phyloP scores from a whole-genome alignment of 2,888 invertebrate species.

The Hirtodrosophila trivittata region DNA sequence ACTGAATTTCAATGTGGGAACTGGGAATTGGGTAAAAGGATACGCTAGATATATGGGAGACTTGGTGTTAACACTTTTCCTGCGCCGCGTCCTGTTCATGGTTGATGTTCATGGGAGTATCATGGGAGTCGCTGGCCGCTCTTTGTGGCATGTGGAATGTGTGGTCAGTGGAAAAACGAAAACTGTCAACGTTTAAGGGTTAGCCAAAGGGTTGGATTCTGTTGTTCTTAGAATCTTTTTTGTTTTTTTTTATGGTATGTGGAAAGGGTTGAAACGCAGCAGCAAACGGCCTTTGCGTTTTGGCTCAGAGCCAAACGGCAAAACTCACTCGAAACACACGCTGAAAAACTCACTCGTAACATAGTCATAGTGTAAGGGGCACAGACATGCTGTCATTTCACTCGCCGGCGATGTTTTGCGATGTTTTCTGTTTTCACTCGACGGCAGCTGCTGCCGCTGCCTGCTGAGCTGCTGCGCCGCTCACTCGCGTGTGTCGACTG shows the following conservation, averaged over 20 bases:
- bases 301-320: background rate
- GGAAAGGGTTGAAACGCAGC: slow-evolving; percentile 29
- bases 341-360: slow-evolving; percentile 23
- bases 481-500: slow-evolving; percentile 42
- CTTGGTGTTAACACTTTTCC: background rate
- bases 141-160: slow-evolving; percentile 50
- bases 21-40: background rate
- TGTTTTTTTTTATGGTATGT: background rate
- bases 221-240: background rate
- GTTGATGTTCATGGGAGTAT: too few relatives aligned
- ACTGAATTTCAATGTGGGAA: slow-evolving; percentile 9
- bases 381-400: slow-evolving; percentile 35
- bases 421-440: slow-evolving; percentile 43
- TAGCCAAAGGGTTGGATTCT: slow-evolving; percentile 68
- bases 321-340: slow-evolving; percentile 14
- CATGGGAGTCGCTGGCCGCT: slow-evolving; percentile 7
- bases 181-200: slow-evolving; percentile 74
- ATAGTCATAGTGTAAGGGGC: slow-evolving; percentile 29
- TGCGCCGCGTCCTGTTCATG: background rate
- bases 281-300: background rate
- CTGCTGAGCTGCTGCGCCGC: slow-evolving; percentile 29
- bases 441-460: slow-evolving; percentile 36
- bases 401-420: slow-evolving; percentile 72
- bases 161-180: slow-evolving; percentile 68
- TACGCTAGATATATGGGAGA: background rate